Conservation (phyloP, 1,140 invertebrate species). For the Aricia agestis region DNA sequence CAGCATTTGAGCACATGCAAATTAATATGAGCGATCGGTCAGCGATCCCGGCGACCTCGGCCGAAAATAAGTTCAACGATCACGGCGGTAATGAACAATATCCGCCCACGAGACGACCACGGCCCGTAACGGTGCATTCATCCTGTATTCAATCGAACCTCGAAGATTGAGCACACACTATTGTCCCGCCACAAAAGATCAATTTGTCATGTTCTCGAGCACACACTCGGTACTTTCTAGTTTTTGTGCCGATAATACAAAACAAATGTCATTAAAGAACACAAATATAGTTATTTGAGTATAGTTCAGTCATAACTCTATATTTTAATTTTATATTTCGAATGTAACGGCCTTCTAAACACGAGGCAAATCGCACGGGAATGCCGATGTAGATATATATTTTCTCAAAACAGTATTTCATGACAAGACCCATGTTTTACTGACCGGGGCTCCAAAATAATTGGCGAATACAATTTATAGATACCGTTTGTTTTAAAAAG, state of each 20-base stretch:
- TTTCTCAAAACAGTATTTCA: too few relatives aligned
- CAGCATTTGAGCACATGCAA: constrained; percentile 19
- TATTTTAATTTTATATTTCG: too few relatives aligned
- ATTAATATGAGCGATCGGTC: constrained; percentile 17
- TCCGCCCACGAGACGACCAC: constrained; percentile 15
- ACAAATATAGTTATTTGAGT: neutral
- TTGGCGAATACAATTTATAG: too few relatives aligned
- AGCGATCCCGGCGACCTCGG: constrained; percentile 21
- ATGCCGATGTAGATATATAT: too few relatives aligned
- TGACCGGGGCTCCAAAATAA: too few relatives aligned
- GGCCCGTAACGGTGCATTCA: constrained; percentile 7
- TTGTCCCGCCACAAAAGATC: neutral
- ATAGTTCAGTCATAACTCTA: too few relatives aligned
- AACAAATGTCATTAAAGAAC: neutral
- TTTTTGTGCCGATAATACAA: neutral
- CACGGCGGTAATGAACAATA: constrained; percentile 24
- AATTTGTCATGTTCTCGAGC: neutral
- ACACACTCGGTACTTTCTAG: neutral
- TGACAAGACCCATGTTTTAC: too few relatives aligned
- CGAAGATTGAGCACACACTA: constrained; percentile 4
- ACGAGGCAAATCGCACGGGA: too few relatives aligned
- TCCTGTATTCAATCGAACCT: neutral
- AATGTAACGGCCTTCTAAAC: too few relatives aligned
- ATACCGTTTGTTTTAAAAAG: too few relatives aligned
- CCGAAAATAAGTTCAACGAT: constrained; percentile 23